These are phyloP conservation scores for Lithophane ornitopus DNA, from an alignment of 2,888 invertebrate species.

Conservation along the genomic window DNA sequence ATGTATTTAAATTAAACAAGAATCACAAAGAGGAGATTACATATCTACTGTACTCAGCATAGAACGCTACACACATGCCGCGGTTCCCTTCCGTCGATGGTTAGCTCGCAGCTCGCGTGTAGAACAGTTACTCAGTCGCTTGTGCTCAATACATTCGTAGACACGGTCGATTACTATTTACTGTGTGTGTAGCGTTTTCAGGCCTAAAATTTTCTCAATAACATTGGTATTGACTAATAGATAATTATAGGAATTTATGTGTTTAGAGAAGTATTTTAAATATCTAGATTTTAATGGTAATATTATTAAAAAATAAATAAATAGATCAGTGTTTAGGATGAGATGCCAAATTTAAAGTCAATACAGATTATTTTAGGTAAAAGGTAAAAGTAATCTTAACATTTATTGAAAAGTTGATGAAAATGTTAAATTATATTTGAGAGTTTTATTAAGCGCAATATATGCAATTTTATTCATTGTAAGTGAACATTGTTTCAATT, in stretches of 20 bases:
- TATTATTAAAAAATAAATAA: slow-evolving; percentile 84
- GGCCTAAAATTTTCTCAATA: slow-evolving; percentile 88
- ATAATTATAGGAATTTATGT: slow-evolving; percentile 90
- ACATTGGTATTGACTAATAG: slow-evolving; percentile 89
- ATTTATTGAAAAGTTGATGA: slow-evolving; percentile 89
- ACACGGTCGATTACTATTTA: slow-evolving; percentile 63
- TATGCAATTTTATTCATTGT: slow-evolving; percentile 90
- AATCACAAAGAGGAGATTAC: slow-evolving; percentile 86
- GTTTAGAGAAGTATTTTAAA: slow-evolving; percentile 91
- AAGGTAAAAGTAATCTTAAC: slow-evolving; percentile 89
- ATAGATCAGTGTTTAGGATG: slow-evolving; percentile 90
- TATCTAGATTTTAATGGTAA: slow-evolving; percentile 89
- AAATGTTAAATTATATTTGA: slow-evolving; percentile 91
- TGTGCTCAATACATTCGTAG: slow-evolving; percentile 76
- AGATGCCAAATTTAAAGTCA: slow-evolving; percentile 93
- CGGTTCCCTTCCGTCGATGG: slow-evolving; percentile 38
- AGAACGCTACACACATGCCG: slow-evolving; percentile 84
- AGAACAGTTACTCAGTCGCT: slow-evolving; percentile 68
- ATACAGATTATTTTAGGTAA: slow-evolving; percentile 92
- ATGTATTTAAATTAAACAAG: slow-evolving; percentile 76
- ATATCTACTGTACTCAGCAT: slow-evolving; percentile 86
- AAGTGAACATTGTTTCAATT: slow-evolving; percentile 90
- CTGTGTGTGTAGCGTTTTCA: slow-evolving; percentile 86
- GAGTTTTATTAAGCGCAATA: slow-evolving; percentile 90
- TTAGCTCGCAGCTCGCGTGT: slow-evolving; percentile 60